Base-by-base conservation (phyloP, 2,113 vertebrate species). In the Leucopsar rothschildi region DNA sequence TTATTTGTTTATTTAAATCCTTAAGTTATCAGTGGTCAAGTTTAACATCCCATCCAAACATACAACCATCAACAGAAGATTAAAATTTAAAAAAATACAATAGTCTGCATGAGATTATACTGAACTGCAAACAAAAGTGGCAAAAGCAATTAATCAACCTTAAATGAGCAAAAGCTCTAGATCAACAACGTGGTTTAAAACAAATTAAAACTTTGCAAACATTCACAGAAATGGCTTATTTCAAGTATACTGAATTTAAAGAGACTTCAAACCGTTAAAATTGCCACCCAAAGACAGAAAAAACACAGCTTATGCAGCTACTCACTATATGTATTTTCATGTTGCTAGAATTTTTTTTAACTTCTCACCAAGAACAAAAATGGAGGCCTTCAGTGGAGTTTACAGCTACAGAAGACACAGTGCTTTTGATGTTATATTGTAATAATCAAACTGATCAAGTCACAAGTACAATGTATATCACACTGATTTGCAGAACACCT, bases 131-230 rank as follows among this genome's bases (percentile, higher is more conserved):
- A 96, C 89, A 95, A 31, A 90, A 93, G 44, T 60, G 47, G 72
- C 50, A 95, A 96, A 91, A 86, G 85, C 85, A 96, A 95, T 96
- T 97, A 94, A 96, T 90, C 88, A 92, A 80, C 60, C 59, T 94
- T 86, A 92, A 75, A 80, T 0, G 7, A 96, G 64, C 12, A 93
- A 95, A 95, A 94, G 52, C 53, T 66, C 60, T 90, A 96, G n/a
- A 89, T 90, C n/a, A 94, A 96, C 86, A 97, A 66, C 14, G 13
- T 55, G 22, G 50, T 27, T 94, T 96, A 87, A 86, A 84, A 82
- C 18, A 88, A 89, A 76, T 90, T 82, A 80, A 92, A 93, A 87
- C 44, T 88, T 94, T 52, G 50, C 15, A 96, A 83, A 65, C 6
- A 29, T 49, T 63, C 88, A 93, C 19, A 86, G 64, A 95, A 91